phyloP scores from a whole-genome alignment of 64 coral and sea anemone species.

The Montipora foliosa region DNA sequence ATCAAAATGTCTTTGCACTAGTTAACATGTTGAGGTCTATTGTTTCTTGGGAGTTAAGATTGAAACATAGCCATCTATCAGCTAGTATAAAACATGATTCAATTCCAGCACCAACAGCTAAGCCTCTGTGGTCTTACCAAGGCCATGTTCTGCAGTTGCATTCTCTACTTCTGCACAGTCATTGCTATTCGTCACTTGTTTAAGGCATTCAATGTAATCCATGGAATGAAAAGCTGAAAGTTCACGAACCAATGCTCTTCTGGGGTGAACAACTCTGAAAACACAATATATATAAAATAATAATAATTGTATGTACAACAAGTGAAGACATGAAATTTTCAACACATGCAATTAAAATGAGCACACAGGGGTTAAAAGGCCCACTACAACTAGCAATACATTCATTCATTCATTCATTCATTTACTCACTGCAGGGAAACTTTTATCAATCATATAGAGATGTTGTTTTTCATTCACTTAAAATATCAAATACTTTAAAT shows the following conservation, averaged over 20 bases:
- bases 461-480: no score
- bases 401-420: no score
- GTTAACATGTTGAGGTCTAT: no score
- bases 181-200: conserved; percentile 52
- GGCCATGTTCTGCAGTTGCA: conserved; percentile 76
- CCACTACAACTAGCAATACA: no score
- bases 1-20: no score
- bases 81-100: neutral
- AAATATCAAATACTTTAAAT: no score
- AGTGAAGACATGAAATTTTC: no score
- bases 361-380: no score
- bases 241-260: conserved; percentile 67
- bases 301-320: neutral
- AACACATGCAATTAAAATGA: no score
- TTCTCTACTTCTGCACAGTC: conserved; percentile 64
- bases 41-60: neutral
- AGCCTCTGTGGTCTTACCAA: conserved; percentile 54
- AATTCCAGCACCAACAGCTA: neutral
- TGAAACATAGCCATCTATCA: neutral
- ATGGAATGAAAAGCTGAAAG: conserved; percentile 86
- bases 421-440: neutral
- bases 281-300: neutral
- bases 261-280: conserved; percentile 78
- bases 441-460: no score
- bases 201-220: conserved; percentile 81